Evolutionary conservation across 2,797 vertebrate genomes (phyloP).

Genomic region (Chiroxiphia lanceolata): DNA sequence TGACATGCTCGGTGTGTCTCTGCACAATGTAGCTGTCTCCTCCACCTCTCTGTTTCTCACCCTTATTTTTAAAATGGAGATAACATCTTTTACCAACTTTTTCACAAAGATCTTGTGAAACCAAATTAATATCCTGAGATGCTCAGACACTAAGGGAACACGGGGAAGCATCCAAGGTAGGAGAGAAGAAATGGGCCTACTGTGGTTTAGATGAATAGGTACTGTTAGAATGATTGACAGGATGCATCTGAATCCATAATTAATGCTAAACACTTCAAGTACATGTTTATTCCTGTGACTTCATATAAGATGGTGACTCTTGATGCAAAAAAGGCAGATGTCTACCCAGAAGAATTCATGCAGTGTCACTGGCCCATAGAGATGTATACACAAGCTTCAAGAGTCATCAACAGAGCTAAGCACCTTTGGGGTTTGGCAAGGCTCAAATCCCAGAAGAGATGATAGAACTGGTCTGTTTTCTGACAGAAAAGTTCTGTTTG

Average conservation of each 20-base stretch:
- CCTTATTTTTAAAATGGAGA: background rate
- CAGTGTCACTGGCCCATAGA: background rate
- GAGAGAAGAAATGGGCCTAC: background rate
- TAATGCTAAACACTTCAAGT: background rate
- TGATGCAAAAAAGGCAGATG: background rate
- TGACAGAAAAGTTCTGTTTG: background rate
- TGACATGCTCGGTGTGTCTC: background rate
- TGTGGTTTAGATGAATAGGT: background rate
- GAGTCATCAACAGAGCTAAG: background rate
- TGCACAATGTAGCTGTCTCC: background rate
- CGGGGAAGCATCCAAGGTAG: background rate
- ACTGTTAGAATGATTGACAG: background rate
- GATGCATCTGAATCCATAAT: fast-evolving
- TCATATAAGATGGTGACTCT: background rate
- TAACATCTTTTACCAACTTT: background rate
- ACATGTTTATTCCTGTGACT: background rate
- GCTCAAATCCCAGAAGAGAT: background rate
- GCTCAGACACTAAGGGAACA: background rate
- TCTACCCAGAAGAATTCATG: background rate
- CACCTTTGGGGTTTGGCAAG: background rate
- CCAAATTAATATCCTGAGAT: background rate
- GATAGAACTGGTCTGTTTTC: background rate
- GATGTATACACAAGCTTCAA: background rate
- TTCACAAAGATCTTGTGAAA: background rate
- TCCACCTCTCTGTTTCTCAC: background rate